Evolutionary conservation across 2,797 vertebrate species (phyloP).

Genomic region (Artibeus lituratus): DNA sequence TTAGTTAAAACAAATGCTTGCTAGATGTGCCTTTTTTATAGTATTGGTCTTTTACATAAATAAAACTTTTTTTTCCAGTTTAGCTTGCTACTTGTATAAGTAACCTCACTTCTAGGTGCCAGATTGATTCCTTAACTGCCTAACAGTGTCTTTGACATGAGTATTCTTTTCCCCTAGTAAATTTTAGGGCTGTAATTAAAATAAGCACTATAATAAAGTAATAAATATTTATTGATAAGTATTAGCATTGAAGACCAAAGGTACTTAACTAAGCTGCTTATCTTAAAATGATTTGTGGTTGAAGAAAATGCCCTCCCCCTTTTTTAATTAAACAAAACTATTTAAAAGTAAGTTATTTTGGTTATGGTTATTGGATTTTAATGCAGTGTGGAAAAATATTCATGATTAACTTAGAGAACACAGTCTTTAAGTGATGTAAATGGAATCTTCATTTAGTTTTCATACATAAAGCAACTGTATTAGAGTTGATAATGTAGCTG

Average conservation of each 20-base stretch:
- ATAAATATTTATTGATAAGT: slow-evolving; percentile 17
- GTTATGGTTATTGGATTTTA: slow-evolving; percentile 53
- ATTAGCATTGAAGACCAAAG: slow-evolving; percentile 27
- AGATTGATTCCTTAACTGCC: neutral
- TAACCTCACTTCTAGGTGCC: neutral
- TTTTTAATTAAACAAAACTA: slow-evolving; percentile 39
- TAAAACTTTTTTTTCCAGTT: neutral
- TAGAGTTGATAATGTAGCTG: neutral
- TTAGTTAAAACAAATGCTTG: neutral
- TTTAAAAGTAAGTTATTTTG: slow-evolving; percentile 45
- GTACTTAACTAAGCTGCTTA: slow-evolving; percentile 9
- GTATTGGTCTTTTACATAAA: neutral
- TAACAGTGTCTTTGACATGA: neutral
- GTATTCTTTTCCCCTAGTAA: neutral
- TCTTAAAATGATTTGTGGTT: slow-evolving; percentile 18
- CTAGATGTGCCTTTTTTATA: neutral
- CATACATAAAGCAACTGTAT: neutral
- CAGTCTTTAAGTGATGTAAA: slow-evolving; percentile 8
- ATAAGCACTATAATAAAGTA: neutral
- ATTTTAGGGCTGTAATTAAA: slow-evolving; percentile 38
- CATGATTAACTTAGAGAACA: slow-evolving; percentile 26
- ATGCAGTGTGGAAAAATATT: slow-evolving; percentile 24
- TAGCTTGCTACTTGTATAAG: neutral
- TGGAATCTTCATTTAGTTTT: slow-evolving; percentile 46
- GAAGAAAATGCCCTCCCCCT: neutral